Evolutionary conservation across 2,113 vertebrate genomes (phyloP), one percentile per base, ranked within the genome.

Genomic region (Chelonoidis abingdonii): DNA sequence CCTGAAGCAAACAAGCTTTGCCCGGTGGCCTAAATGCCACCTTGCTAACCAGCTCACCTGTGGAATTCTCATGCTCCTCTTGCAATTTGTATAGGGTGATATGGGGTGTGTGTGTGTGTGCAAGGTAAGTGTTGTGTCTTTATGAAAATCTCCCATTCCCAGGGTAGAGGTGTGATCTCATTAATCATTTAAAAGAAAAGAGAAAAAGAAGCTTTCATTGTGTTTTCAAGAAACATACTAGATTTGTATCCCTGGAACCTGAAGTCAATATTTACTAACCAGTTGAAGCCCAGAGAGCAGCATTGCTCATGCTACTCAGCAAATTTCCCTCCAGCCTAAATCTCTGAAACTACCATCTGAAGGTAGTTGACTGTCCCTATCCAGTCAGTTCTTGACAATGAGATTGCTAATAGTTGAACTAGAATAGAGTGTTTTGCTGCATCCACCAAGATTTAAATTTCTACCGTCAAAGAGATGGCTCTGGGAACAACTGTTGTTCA

Each of bases 281-380:
- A 38, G 27, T 83, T n/a, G 14, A 7, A 47, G 52, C 41, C 31
- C 14, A 11, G 1, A 75, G 10, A 91, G 21, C 10, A 29, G 16
- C n/a, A 22, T 25, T 84, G 54, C 5, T 75, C 88, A 17, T 24
- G 76, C 0, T 76, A 3, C 16, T 8, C 6, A 8, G 19, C 24
- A 22, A 78, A 38, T 2, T 8, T 75, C 1, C 25, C 0, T 79
- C 82, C 80, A 65, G 10, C 25, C 10, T 10, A 49, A 16, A 24
- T 0, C 47, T 50, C 52, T 78, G 87, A 14, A 25, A 19, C 6
- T 17, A 5, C 84, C 3, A 25, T 57, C 56, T 0, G 0, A 35
- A 7, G 4, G 17, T 1, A 0, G 24, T 81, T 9, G 19, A 1
- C 3, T 0, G 0, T 92, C n/a, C 12, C 38, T 17, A 24, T 44